A percentile compares a stretch with the other conserved stretches of the same genome.
These are phyloP conservation scores for Palythoa caribaeorum DNA, from an alignment of 92 coral and sea anemone genomes.

Conservation along the genomic window DNA sequence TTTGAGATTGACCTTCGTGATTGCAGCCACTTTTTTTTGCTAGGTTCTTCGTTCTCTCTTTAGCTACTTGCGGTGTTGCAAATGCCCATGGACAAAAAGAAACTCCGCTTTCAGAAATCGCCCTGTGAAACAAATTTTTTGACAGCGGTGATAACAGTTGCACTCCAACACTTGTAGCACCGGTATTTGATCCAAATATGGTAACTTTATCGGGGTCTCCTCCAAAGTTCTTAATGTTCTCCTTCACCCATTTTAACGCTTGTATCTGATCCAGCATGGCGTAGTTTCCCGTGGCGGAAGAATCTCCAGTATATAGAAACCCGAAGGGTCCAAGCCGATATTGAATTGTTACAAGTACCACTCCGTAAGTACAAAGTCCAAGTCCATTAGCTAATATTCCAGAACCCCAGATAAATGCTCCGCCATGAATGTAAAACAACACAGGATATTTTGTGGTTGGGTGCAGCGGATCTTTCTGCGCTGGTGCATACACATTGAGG, in stretches of 20 bases:
- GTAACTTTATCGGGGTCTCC: too few species aligned
- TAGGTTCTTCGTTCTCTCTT: constrained; percentile 47
- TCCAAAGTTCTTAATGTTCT: too few species aligned
- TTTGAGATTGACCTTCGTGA: constrained; percentile 34
- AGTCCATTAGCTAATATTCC: background rate
- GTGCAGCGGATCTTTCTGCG: too few species aligned
- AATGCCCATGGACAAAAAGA: constrained; percentile 74
- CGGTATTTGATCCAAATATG: constrained; percentile 77
- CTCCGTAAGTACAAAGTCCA: background rate
- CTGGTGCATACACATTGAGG: too few species aligned
- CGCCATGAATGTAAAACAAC: constrained; percentile 78
- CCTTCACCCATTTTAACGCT: too few species aligned
- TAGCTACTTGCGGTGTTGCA: constrained; percentile 65
- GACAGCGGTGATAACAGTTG: too few species aligned
- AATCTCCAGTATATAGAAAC: too few species aligned
- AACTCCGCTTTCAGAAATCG: too few species aligned
- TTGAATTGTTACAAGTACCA: background rate
- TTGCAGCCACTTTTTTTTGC: constrained; percentile 75
- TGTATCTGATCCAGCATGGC: constrained; percentile 85
- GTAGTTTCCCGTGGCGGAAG: constrained; percentile 67
- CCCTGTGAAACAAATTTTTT: too few species aligned
- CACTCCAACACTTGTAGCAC: too few species aligned
- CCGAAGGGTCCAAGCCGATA: too few species aligned
- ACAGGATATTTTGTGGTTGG: too few species aligned
- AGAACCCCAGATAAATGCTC: constrained; percentile 45